phyloP scores from a whole-genome alignment of 2,888 invertebrate genomes.

The Eupithecia insigniata region DNA sequence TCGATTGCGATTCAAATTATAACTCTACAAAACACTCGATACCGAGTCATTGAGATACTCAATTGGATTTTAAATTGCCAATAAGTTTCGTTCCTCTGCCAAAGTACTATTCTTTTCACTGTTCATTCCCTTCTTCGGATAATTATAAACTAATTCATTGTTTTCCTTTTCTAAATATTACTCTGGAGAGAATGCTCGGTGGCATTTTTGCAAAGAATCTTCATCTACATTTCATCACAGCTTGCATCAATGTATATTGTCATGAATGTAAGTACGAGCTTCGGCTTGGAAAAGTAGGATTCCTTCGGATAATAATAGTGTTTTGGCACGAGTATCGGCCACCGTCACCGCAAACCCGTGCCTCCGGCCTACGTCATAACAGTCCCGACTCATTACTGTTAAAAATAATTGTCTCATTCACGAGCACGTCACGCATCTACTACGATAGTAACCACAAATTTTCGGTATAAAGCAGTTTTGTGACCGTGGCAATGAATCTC shows the following conservation, averaged over 20 bases:
- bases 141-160: neutral
- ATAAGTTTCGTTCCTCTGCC: constrained; percentile 41
- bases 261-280: constrained; percentile 22
- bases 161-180: neutral
- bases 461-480: constrained; percentile 75
- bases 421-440: constrained; percentile 70
- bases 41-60: constrained; percentile 33
- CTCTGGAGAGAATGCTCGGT: neutral
- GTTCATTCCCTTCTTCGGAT: neutral
- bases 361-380: constrained; percentile 50
- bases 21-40: constrained; percentile 29
- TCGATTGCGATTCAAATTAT: constrained; percentile 24
- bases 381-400: constrained; percentile 67
- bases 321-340: constrained; percentile 65
- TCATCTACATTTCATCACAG: neutral
- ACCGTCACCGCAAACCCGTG: constrained; percentile 49
- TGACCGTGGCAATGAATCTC: constrained; percentile 71
- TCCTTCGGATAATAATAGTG: constrained; percentile 58
- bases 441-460: constrained; percentile 80
- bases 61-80: constrained; percentile 37
- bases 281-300: constrained; percentile 43
- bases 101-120: constrained; percentile 21
- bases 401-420: constrained; percentile 83
- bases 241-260: constrained; percentile 20
- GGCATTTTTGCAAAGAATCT: constrained; percentile 7